Evolutionary conservation across 2,888 invertebrate genomes (phyloP).

Genomic region (Agapostemon virescens): DNA sequence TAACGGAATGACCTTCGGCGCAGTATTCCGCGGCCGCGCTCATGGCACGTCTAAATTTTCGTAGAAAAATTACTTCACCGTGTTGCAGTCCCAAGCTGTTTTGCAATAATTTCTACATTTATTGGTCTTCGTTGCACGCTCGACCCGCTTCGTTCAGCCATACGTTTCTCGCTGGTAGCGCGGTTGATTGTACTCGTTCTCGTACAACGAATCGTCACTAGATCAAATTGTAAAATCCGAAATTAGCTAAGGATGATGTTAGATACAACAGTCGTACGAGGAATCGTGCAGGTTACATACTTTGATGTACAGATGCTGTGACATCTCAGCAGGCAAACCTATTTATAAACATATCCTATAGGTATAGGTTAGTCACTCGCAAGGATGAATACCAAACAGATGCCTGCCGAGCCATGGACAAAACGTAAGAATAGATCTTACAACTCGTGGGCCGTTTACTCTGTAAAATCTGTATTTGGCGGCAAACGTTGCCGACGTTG

Average conservation of each 20-base stretch:
- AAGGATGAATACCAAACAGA: conserved; percentile 5
- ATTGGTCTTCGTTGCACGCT: not conserved
- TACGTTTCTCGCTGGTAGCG: not conserved
- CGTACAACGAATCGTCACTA: not conserved
- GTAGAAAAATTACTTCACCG: not conserved
- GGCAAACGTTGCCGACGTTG: not conserved
- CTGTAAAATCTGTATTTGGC: not conserved
- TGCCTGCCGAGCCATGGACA: not conserved
- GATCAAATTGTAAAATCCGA: not conserved
- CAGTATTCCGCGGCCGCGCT: not conserved
- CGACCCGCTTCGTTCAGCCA: not conserved
- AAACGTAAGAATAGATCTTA: not conserved
- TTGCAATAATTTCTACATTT: not conserved
- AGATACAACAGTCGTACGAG: conserved; percentile 9
- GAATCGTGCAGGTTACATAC: conserved; percentile 36
- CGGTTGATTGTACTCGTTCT: not conserved
- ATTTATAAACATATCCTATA: conserved; percentile 29
- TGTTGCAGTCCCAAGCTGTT: not conserved
- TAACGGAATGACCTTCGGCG: not conserved
- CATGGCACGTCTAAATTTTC: not conserved
- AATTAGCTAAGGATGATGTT: conserved; percentile 8
- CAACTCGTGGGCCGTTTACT: not conserved
- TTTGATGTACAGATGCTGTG: conserved; percentile 25
- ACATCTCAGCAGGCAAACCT: conserved; percentile 25
- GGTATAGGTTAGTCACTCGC: not conserved